Base-by-base conservation (phyloP, 2,888 invertebrate genomes). In the Pachycephus smyrnensis region DNA sequence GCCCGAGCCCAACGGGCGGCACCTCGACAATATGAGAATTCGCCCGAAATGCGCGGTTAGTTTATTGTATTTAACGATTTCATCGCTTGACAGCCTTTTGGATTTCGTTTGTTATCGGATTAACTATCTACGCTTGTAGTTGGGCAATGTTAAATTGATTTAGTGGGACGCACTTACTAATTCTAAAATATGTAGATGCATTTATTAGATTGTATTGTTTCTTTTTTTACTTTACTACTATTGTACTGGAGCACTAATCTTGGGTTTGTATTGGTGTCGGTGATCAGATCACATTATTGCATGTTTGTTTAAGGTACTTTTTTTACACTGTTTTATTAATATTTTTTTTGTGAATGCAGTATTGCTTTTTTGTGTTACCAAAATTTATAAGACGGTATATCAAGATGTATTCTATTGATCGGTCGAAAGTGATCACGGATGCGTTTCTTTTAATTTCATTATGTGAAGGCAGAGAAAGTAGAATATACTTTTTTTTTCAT, bases 31-130 rank as follows among this genome's bases (percentile, higher is more conserved):
- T 86, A 91, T 91, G 91, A 91, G 88, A 87, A 87, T 91, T 87
- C 90, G 91, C 89, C 89, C 89, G 85, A 88, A 87, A 91, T 88
- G 86, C 89, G 91, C 89, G 91, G 91, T 91, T 85, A 90, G 91
- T 91, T 87, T 74, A 36, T 36, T 55, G 55, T 3, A 55, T 23
- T 55, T 55, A 55, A 55, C 55, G 15, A 23, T 55, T 15, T 55
- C 23, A 23, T 55, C 23, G 23, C 55, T 55, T 23, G 55, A 55
- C 55, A 55, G 55, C 23, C 9, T 23, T 9, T 55, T 23, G 23
- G 55, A 55, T 55, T 55, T 9, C 23, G 9, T 23, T 55, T 33
- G 33, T 33, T 23, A 9, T 55, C 23, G 55, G 55, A 55, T 9
- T 55, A 4, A 40, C 40, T 55, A 6, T 55, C 55, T 55, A 23